phyloP scores from a whole-genome alignment of 2,797 vertebrate species.

The Hephaestus fuliginosus region DNA sequence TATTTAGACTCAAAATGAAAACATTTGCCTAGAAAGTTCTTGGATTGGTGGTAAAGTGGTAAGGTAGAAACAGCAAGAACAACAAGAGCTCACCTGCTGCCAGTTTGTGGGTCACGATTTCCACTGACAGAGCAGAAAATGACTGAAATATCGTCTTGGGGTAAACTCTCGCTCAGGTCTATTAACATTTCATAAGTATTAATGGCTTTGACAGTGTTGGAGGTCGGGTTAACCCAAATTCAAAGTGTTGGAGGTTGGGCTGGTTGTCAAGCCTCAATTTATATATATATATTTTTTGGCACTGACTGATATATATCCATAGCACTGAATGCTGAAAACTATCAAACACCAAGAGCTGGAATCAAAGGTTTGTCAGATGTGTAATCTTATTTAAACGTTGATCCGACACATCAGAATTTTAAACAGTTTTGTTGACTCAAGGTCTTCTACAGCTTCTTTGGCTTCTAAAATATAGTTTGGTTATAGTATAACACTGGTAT shows the following conservation, averaged over 20 bases:
- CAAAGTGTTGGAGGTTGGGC: neutral
- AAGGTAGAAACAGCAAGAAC: neutral
- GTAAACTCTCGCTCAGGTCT: neutral
- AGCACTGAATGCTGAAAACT: neutral
- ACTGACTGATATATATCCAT: neutral
- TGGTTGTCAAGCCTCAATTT: neutral
- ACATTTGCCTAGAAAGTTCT: neutral
- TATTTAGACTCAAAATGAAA: neutral
- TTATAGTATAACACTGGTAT: neutral
- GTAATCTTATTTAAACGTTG: neutral
- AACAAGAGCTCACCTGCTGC: conserved; percentile 12
- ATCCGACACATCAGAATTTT: neutral
- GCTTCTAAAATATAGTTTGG: too few species aligned
- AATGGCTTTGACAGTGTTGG: neutral
- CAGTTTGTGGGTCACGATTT: conserved; percentile 5
- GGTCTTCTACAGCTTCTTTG: neutral
- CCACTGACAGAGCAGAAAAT: neutral
- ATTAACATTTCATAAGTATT: neutral
- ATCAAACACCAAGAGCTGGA: neutral
- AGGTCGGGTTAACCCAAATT: neutral
- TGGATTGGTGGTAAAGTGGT: neutral
- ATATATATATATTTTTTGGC: neutral
- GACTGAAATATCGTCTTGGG: neutral
- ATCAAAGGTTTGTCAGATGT: neutral
- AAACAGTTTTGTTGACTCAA: neutral